Evolutionary conservation across 1,140 invertebrate genomes (phyloP), one percentile per base, ranked within the genome.

Genomic region (Drosophila lini): DNA sequence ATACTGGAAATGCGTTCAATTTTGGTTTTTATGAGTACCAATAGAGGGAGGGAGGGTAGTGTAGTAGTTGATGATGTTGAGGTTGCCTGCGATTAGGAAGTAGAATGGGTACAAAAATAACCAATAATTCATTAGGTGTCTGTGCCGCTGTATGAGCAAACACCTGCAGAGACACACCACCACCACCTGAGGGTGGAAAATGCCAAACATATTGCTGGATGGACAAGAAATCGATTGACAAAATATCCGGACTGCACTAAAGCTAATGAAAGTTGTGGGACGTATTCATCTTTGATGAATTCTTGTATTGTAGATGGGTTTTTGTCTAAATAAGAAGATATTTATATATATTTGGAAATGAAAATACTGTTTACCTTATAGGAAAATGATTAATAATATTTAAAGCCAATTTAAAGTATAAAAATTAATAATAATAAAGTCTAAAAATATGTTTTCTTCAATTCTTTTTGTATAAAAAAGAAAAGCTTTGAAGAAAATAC

Each of bases 1-100:
- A 88, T 83, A 88, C 74, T 80, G 76, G 76, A 80, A 88, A 76
- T 68, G 58, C 76, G 53, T 69, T 69, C 71, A 57, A 42, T 69
- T 74, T 48, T 38, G 36, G 63, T 55, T 80, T 68, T 61, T 77
- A 79, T 76, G 57, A 48, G 44, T 28, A 28, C 25, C 25, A 28
- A 5, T 28, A 28, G 25, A 28, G 25, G 1, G 22, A 25, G 25
- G 25, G 25, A 28, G 25, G 25, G 25, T 28, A 10, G 6, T n/a
- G 38, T 13, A 28, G 16, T 42, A 10, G 19, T 55, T 25, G 19
- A 55, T 34, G 42, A 40, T 22, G 47, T 65, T 44, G 61, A 67
- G 38, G 38, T 67, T 55, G 36, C 44, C 47, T 44, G 36, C 47
- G 50, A 63, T 47, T 45, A 53, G 36, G 48, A 11, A 73, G 50